A percentile compares a stretch with the other conserved stretches of the same genome.
phyloP scores from a whole-genome alignment of 2,888 invertebrate species.

The Lordiphosa andalusiaca region DNA sequence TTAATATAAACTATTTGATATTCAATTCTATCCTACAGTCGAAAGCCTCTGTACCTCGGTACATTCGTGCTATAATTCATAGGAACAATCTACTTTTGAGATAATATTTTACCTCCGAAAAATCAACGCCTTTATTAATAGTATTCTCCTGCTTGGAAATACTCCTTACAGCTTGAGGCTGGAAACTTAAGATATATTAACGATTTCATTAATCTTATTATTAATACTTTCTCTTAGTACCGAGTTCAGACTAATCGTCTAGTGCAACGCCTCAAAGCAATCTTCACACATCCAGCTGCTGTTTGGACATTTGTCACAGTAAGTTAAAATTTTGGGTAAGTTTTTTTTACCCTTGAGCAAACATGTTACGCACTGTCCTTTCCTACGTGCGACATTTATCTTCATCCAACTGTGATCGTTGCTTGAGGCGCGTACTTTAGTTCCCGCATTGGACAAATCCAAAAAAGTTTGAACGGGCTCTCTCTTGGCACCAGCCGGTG shows the following conservation, averaged over 20 bases:
- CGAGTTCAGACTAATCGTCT: not conserved
- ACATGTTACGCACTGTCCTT: not conserved
- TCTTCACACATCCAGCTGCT: constrained; percentile 77
- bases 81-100: no score
- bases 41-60: no score
- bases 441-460: constrained; percentile 58
- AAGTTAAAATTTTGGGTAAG: constrained; percentile 46
- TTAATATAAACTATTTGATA: no score
- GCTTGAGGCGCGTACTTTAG: constrained; percentile 11
- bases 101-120: no score
- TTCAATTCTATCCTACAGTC: no score
- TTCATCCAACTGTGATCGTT: constrained; percentile 2
- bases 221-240: not conserved
- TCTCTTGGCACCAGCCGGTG: not conserved
- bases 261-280: constrained; percentile 67
- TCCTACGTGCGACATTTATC: not conserved
- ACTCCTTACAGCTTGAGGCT: no score
- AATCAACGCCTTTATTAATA: no score
- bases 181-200: no score
- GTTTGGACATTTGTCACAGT: constrained; percentile 77
- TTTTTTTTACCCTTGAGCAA: not conserved
- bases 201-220: not conserved
- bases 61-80: no score
- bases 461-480: constrained; percentile 23
- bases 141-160: no score